A percentile compares a stretch with the other conserved stretches of the same genome.
Evolutionary conservation across 2,797 vertebrate genomes (phyloP).

Genomic region (Rhynchonycteris naso): DNA sequence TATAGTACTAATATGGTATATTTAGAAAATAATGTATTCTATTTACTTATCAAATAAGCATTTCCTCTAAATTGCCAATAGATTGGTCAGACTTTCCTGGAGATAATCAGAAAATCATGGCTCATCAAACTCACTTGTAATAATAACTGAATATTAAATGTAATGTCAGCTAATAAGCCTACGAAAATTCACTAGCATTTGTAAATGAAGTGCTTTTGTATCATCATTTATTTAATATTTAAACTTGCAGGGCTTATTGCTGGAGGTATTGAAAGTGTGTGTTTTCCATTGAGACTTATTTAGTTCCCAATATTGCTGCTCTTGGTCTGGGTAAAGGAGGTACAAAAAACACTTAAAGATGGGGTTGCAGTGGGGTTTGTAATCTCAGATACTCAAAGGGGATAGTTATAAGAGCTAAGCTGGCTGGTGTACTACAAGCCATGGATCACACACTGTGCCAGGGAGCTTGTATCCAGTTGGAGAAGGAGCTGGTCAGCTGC

Average conservation of each 20-base stretch:
- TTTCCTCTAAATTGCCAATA: not conserved
- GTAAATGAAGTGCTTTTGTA: not conserved
- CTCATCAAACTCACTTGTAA: not conserved
- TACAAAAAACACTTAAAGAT: not conserved
- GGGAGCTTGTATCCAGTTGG: not conserved
- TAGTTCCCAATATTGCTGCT: not conserved
- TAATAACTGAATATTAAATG: not conserved
- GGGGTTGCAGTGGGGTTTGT: not conserved
- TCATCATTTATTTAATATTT: not conserved
- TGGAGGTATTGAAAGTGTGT: not conserved
- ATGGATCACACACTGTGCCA: not conserved
- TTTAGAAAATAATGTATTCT: not conserved
- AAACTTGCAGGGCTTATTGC: not conserved
- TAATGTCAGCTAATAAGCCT: not conserved
- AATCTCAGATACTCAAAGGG: not conserved
- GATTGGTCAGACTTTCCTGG: not conserved
- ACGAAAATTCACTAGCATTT: not conserved
- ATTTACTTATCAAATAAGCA: not conserved
- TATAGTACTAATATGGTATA: not conserved
- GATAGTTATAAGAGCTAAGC: not conserved
- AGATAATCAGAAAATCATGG: constrained; percentile 10
- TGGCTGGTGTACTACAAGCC: not conserved
- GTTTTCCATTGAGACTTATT: not conserved
- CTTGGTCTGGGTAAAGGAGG: not conserved
- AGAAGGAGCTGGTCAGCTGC: not conserved